Percentiles rank a stretch among this genome's conserved stretches.
Evolutionary conservation across 2,797 vertebrate species (phyloP).

Genomic region (Pangasius mekongensis): DNA sequence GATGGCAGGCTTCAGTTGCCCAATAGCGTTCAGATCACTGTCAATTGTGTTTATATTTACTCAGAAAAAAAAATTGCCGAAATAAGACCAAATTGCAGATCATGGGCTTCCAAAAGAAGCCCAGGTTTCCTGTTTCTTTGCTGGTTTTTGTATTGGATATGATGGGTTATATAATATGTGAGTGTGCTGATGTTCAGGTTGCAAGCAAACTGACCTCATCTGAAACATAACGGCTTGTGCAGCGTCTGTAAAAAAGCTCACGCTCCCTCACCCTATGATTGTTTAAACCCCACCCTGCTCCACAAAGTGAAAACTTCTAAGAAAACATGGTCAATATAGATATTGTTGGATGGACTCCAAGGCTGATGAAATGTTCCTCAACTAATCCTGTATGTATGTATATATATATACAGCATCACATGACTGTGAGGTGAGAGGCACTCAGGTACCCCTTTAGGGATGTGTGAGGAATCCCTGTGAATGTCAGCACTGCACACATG

Average conservation of each 20-base stretch:
- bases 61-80: slow-evolving; percentile 21
- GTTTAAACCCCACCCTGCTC: slow-evolving; percentile 35
- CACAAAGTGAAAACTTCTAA: slow-evolving; percentile 52
- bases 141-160: slow-evolving; percentile 31
- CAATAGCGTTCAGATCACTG: slow-evolving; percentile 31
- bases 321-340: slow-evolving; percentile 57
- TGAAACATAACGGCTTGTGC: slow-evolving; percentile 72
- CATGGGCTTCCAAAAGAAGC: slow-evolving; percentile 25
- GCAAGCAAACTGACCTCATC: slow-evolving; percentile 63
- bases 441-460: slow-evolving; percentile 49
- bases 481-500: slow-evolving; percentile 59
- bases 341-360: slow-evolving; percentile 59
- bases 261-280: slow-evolving; percentile 65
- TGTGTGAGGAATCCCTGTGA: slow-evolving; percentile 61
- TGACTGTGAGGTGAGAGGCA: slow-evolving; percentile 42
- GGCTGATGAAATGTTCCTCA: slow-evolving; percentile 51
- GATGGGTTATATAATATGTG: slow-evolving; percentile 37
- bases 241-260: slow-evolving; percentile 58
- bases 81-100: slow-evolving; percentile 49
- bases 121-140: slow-evolving; percentile 3
- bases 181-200: slow-evolving; percentile 45
- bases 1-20: slow-evolving; percentile 37
- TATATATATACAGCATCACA: background rate
- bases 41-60: slow-evolving; percentile 46
- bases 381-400: slow-evolving; percentile 50